Evolutionary conservation across 2,888 invertebrate species (phyloP).

Genomic region (Caenorhabditis panamensis): DNA sequence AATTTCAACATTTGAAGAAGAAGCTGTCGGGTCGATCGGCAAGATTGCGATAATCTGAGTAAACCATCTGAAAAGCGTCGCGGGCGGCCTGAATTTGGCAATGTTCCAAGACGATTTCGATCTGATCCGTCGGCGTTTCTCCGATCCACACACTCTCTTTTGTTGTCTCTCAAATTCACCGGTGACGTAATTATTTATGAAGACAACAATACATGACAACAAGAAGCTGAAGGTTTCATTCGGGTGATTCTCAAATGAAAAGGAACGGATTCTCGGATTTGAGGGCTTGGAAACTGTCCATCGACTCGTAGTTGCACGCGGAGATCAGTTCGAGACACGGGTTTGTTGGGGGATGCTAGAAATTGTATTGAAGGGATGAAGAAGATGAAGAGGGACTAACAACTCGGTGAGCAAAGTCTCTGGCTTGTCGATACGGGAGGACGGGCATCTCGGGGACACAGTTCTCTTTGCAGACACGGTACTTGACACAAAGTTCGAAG

Average conservation of each 20-base stretch:
- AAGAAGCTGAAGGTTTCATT: background rate
- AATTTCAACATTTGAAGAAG: background rate
- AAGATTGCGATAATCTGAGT: background rate
- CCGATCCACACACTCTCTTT: slow-evolving; percentile 15
- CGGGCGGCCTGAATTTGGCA: slow-evolving; percentile 32
- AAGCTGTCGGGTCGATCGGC: background rate
- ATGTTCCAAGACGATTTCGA: slow-evolving; percentile 28
- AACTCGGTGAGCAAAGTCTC: slow-evolving; percentile 23
- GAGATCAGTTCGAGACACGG: slow-evolving; percentile 43
- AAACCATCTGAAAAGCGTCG: slow-evolving; percentile 1
- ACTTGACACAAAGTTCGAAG: slow-evolving; percentile 37
- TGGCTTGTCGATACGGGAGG: slow-evolving; percentile 23
- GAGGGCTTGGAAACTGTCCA: slow-evolving; percentile 33
- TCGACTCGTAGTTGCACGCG: slow-evolving; percentile 46
- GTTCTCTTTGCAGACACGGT: slow-evolving; percentile 21
- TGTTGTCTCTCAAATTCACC: slow-evolving; percentile 19
- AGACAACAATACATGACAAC: background rate
- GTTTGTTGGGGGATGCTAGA: slow-evolving; percentile 43
- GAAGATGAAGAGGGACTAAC: background rate
- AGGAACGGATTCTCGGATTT: slow-evolving; percentile 44
- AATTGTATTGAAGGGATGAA: background rate
- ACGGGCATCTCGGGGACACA: slow-evolving; percentile 50
- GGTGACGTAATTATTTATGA: slow-evolving; percentile 6
- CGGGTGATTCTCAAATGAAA: slow-evolving; percentile 8
- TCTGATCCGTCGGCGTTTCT: slow-evolving; percentile 6